Percentiles rank a stretch among this genome's conserved stretches.
These are phyloP conservation scores for Pseudopodoces humilis DNA, from an alignment of 2,113 vertebrate genomes.

Conservation along the genomic window DNA sequence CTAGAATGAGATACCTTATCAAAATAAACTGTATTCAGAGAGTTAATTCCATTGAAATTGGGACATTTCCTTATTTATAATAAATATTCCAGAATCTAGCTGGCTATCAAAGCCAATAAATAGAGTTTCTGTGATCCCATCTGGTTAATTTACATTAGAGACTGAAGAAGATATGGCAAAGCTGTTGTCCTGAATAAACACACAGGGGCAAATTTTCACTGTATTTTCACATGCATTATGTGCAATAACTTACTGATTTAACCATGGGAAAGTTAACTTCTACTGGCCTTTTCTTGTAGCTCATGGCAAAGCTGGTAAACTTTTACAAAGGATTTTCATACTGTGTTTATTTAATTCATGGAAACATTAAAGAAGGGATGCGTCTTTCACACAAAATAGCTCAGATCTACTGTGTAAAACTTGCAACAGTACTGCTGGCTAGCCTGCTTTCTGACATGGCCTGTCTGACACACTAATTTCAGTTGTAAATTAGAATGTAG, in stretches of 20 bases:
- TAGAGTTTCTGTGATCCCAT: background rate
- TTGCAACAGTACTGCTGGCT: background rate
- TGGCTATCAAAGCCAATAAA: background rate
- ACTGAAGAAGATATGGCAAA: background rate
- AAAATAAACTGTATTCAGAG: background rate
- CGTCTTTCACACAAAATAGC: background rate
- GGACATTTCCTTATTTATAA: background rate
- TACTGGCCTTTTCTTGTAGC: background rate
- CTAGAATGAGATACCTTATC: background rate
- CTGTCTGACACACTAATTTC: background rate
- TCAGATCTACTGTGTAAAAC: background rate
- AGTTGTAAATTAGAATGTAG: background rate
- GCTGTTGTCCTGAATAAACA: background rate
- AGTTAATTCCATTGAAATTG: background rate
- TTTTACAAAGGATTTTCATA: background rate
- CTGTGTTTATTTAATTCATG: background rate
- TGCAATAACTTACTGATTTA: background rate
- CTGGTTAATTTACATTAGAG: background rate
- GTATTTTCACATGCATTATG: background rate
- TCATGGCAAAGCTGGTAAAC: background rate
- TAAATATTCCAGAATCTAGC: background rate
- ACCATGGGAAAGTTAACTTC: background rate
- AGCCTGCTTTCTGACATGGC: fast-evolving
- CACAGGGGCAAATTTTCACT: background rate
- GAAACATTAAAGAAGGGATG: background rate